These are phyloP conservation scores for Selene dorsalis DNA, from an alignment of 2,797 vertebrate species.

Conservation along the genomic window DNA sequence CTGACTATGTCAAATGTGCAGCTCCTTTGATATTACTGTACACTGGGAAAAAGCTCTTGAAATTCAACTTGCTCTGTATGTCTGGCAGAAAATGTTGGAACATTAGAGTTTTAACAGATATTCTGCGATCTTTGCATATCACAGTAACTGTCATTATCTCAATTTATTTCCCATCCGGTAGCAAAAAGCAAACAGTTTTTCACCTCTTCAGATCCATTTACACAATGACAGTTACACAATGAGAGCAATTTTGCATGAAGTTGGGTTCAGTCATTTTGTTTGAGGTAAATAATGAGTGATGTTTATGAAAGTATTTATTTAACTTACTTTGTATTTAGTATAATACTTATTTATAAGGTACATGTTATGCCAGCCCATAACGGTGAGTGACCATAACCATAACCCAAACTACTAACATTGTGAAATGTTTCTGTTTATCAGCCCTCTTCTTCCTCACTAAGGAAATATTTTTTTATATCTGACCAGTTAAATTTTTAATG, in stretches of 20 bases:
- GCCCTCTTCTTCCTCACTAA: too few relatives aligned
- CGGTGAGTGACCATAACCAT: too few relatives aligned
- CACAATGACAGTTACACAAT: too few relatives aligned
- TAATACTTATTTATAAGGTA: too few relatives aligned
- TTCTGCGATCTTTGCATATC: background rate
- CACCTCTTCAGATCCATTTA: background rate
- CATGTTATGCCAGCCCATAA: too few relatives aligned
- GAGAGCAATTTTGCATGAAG: background rate
- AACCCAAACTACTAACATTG: too few relatives aligned
- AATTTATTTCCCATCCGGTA: background rate
- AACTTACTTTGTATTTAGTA: too few relatives aligned
- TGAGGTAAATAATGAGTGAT: background rate
- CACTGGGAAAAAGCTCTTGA: conserved; percentile 25
- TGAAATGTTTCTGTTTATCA: too few relatives aligned
- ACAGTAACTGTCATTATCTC: background rate
- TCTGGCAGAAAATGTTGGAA: conserved; percentile 32
- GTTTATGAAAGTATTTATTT: too few relatives aligned
- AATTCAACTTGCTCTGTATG: conserved; percentile 20
- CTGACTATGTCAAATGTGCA: conserved; percentile 11
- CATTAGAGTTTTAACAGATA: conserved; percentile 4
- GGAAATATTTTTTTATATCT: too few relatives aligned
- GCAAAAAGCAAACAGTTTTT: background rate
- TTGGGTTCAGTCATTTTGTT: background rate
- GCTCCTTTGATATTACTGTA: conserved; percentile 34
- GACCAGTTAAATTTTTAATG: too few relatives aligned